Percentiles rank a stretch among this genome's conserved stretches.
phyloP scores from a whole-genome alignment of 2,797 vertebrate species.

The Poliocrania exsul region DNA sequence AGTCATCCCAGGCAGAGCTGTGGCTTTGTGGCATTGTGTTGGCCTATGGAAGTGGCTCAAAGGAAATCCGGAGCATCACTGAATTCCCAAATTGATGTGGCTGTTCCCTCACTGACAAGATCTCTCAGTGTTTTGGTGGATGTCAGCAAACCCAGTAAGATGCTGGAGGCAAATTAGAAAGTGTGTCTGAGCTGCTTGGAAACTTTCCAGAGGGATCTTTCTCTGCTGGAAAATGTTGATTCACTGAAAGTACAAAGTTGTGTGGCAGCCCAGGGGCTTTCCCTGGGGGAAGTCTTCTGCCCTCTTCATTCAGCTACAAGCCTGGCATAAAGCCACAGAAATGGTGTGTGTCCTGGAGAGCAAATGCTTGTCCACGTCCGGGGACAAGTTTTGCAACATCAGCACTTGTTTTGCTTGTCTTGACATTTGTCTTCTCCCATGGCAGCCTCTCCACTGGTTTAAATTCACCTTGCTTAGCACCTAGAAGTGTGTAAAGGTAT shows the following conservation, averaged over 20 bases:
- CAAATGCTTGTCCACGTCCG: accelerated
- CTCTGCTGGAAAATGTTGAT: background rate
- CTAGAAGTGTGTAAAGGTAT: no score
- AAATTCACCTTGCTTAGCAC: background rate
- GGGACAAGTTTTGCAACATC: background rate
- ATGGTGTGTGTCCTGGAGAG: background rate
- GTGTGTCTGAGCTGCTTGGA: background rate
- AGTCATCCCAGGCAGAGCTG: background rate
- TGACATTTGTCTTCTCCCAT: accelerated
- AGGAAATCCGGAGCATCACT: accelerated
- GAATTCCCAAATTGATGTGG: accelerated
- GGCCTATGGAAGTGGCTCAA: background rate
- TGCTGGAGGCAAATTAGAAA: background rate
- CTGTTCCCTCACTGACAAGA: accelerated
- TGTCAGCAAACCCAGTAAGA: background rate
- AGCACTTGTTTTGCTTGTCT: background rate
- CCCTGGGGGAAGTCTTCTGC: background rate
- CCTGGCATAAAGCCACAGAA: background rate
- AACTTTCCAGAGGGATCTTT: background rate
- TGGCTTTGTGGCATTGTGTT: accelerated
- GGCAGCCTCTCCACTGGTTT: background rate
- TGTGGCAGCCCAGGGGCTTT: background rate
- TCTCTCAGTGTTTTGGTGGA: background rate
- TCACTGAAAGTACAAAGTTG: background rate
- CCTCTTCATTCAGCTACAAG: background rate